Evolutionary conservation across 2,888 invertebrate genomes (phyloP), one percentile per base, ranked within the genome.

Genomic region (Brachynemurus nebulosus): DNA sequence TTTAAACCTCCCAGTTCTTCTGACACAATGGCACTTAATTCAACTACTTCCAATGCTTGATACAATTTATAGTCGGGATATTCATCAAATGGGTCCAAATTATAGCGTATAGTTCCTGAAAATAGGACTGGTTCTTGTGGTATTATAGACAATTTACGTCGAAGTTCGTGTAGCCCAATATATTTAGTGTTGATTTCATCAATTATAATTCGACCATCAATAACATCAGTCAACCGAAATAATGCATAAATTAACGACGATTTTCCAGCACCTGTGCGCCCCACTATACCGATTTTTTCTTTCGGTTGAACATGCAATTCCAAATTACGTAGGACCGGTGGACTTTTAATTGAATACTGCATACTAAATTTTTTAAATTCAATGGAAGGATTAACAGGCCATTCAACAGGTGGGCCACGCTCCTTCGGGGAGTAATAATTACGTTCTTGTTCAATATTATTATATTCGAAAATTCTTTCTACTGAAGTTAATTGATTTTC

Each of bases 61-160:
- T 59, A 49, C 17, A 64, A 51, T 17, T 48, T 47, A 37, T 54
- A 51, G 46, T 62, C 63, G 5, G 51, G 50, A 36, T 58, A 59
- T 48, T 81, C 62, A 57, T 66, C 54, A 53, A 78, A 79, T 1
- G 80, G 80, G 60, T 81, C 80, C 46, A 82, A 59, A 59, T 81
- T 81, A 46, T 70, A 69, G 27, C 80, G 62, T 40, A 82, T 57
- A 0, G 76, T 73, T 14, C 77, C 78, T 16, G 73, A 71, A 58
- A 80, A 80, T 16, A 81, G 56, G 7, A 79, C 71, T 0, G 81
- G 80, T 54, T 80, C 78, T 52, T 77, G 78, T 8, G 78, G 78
- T 51, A 78, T 78, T 48, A 78, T 76, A 2, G 76, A 73, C 45
- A 78, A 68, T 51, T 67, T 69, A 41, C 61, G 63, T 40, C 78